Evolutionary conservation across 2,797 vertebrate genomes (phyloP).

Genomic region (Oreonectes daqikongensis): DNA sequence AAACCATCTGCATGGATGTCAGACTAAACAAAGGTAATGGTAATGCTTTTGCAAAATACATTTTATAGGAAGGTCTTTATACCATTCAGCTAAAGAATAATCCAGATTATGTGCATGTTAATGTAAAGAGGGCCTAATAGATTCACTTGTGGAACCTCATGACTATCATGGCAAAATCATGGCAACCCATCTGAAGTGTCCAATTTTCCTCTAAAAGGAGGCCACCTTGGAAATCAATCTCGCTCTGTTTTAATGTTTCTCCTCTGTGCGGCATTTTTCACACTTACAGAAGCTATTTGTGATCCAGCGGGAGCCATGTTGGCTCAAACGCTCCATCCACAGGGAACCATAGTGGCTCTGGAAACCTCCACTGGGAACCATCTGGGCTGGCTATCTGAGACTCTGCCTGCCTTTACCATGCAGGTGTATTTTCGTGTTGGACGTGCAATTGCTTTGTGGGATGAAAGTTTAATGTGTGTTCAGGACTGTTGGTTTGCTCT

Average conservation of each 20-base stretch:
- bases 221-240: slow-evolving; percentile 38
- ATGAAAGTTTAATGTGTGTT: background rate
- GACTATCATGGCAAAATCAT: slow-evolving; percentile 9
- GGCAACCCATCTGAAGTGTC: background rate
- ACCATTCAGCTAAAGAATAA: too few relatives aligned
- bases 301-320: slow-evolving; percentile 78
- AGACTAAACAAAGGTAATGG: background rate
- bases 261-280: slow-evolving; percentile 70
- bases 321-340: slow-evolving; percentile 73
- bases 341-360: slow-evolving; percentile 77
- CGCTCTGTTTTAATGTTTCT: slow-evolving; percentile 48
- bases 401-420: slow-evolving; percentile 48
- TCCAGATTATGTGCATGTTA: too few relatives aligned
- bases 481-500: background rate
- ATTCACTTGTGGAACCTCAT: too few relatives aligned
- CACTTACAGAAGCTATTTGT: slow-evolving; percentile 78
- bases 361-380: slow-evolving; percentile 62
- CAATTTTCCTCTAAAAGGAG: slow-evolving; percentile 19
- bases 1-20: background rate
- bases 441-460: slow-evolving; percentile 5
- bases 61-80: too few relatives aligned
- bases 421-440: slow-evolving; percentile 48
- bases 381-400: slow-evolving; percentile 53
- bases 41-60: too few relatives aligned
- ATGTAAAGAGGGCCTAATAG: too few relatives aligned